These are phyloP conservation scores for Pelecanus crispus DNA, from an alignment of 2,113 vertebrate genomes.

Conservation along the genomic window DNA sequence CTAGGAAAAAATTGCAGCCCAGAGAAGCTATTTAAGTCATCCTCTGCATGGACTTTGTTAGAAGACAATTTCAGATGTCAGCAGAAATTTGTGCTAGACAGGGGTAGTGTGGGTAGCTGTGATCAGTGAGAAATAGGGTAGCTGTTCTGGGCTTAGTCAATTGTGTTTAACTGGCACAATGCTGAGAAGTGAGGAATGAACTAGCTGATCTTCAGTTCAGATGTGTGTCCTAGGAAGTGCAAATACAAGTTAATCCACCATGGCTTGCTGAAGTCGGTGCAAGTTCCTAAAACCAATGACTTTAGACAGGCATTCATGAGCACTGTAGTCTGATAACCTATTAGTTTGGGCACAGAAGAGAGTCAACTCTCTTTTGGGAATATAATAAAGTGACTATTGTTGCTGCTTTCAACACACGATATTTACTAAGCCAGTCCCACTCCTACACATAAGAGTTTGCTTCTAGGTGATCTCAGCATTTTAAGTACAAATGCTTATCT, in stretches of 20 bases:
- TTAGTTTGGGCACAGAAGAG: background rate
- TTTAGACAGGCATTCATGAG: background rate
- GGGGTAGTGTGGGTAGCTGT: background rate
- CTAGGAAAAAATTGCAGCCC: background rate
- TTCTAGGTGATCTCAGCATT: background rate
- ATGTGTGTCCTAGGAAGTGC: background rate
- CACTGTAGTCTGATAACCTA: background rate
- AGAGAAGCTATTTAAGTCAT: background rate
- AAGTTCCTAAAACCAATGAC: background rate
- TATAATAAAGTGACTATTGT: background rate
- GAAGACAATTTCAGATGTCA: slow-evolving; percentile 20
- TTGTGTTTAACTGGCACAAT: slow-evolving; percentile 4
- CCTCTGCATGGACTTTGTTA: background rate
- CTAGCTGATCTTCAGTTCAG: background rate
- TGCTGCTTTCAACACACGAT: background rate
- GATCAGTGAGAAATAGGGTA: slow-evolving; percentile 4
- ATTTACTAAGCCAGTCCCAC: background rate
- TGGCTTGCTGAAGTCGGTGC: background rate
- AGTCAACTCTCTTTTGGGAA: background rate
- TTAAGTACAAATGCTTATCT: background rate
- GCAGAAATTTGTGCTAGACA: slow-evolving; percentile 21
- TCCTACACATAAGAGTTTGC: background rate
- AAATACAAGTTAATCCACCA: background rate
- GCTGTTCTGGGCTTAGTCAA: background rate
- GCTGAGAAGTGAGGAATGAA: slow-evolving; percentile 1